A percentile compares a stretch with the other conserved stretches of the same genome.
Evolutionary conservation across 2,888 invertebrate species (phyloP).

Genomic region (Glomeris marginata): DNA sequence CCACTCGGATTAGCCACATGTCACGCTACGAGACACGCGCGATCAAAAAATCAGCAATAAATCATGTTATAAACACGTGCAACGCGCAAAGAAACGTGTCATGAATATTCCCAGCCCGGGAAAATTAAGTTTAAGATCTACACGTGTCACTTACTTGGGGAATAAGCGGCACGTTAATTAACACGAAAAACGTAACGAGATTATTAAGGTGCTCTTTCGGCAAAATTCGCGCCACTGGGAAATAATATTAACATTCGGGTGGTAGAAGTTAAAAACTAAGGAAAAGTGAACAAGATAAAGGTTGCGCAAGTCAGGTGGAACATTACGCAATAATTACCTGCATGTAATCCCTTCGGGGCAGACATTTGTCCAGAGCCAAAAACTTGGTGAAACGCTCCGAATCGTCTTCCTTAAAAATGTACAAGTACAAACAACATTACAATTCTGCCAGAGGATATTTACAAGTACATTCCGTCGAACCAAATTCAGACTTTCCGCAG

Average conservation of each 20-base stretch:
- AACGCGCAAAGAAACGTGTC: too few relatives aligned
- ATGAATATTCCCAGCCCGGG: too few relatives aligned
- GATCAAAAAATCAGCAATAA: too few relatives aligned
- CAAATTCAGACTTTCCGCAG: too few relatives aligned
- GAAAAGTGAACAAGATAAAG: not conserved
- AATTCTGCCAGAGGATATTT: too few relatives aligned
- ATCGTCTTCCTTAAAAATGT: not conserved
- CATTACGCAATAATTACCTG: conserved; percentile 42
- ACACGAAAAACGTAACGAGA: not conserved
- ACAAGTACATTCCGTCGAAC: too few relatives aligned
- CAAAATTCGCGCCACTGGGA: not conserved
- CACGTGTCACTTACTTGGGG: too few relatives aligned
- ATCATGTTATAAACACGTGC: too few relatives aligned
- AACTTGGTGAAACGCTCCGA: conserved; percentile 50
- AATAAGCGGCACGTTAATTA: conserved; percentile 2
- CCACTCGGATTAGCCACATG: too few relatives aligned
- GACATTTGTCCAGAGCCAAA: conserved; percentile 89
- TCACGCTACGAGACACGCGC: too few relatives aligned
- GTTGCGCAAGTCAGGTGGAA: not conserved
- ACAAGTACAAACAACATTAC: not conserved
- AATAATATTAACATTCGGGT: not conserved
- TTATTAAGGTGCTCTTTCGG: not conserved
- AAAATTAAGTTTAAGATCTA: too few relatives aligned
- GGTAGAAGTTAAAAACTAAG: not conserved
- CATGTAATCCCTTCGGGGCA: conserved; percentile 73